Conservation (phyloP, 2,113 vertebrate species). For the Thunnus thynnus region DNA sequence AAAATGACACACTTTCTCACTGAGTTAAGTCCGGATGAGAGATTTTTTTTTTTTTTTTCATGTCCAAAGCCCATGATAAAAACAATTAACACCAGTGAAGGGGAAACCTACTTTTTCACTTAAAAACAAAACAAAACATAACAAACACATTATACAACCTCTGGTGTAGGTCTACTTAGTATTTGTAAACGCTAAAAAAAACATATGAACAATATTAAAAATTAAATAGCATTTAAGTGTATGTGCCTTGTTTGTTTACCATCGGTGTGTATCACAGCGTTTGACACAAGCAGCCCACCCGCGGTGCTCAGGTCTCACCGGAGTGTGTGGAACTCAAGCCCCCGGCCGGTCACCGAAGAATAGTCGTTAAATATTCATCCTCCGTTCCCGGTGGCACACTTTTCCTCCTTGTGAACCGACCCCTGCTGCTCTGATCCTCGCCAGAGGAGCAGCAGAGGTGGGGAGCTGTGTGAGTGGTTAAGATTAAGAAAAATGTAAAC, state of each 20-base stretch:
- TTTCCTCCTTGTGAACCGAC: conserved; percentile 55
- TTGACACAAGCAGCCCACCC: conserved; percentile 53
- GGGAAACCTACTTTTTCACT: neutral
- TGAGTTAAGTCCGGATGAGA: neutral
- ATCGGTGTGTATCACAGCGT: conserved; percentile 12
- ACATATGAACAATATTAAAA: neutral
- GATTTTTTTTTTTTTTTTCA: neutral
- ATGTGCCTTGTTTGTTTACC: conserved; percentile 20
- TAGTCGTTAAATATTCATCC: conserved; percentile 84
- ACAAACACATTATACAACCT: too few relatives aligned
- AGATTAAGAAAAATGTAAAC: conserved; percentile 3
- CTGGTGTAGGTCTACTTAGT: too few relatives aligned
- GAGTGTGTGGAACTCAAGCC: conserved; percentile 78
- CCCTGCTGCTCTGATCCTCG: conserved; percentile 43
- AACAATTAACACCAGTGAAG: neutral
- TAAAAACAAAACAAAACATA: too few relatives aligned
- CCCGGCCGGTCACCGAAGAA: conserved; percentile 70
- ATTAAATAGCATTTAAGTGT: neutral
- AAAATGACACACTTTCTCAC: conserved; percentile 53
- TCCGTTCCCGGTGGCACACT: conserved; percentile 56
- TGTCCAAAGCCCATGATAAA: neutral
- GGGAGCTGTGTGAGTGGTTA: conserved; percentile 14
- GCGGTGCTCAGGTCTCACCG: conserved; percentile 66
- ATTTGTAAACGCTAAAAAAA: too few relatives aligned
- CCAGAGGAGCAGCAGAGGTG: conserved; percentile 30